These are phyloP conservation scores for Chanos chanos DNA, from an alignment of 2,797 vertebrate genomes.

Conservation along the genomic window DNA sequence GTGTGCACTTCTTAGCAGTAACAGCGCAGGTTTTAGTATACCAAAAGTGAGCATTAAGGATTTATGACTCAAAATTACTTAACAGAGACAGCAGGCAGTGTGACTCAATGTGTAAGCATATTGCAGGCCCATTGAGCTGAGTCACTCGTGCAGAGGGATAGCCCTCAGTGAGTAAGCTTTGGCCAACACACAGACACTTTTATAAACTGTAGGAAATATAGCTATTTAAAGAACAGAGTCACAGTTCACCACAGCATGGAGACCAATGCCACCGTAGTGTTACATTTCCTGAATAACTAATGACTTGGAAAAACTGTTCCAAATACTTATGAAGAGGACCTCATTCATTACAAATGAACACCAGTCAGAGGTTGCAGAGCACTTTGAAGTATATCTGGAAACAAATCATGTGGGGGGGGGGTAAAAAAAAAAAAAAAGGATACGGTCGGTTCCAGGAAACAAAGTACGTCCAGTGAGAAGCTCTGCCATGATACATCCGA, in stretches of 20 bases:
- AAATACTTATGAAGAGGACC: neutral
- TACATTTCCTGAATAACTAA: too few relatives aligned
- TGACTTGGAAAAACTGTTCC: too few relatives aligned
- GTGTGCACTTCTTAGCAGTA: neutral
- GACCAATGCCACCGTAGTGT: too few relatives aligned
- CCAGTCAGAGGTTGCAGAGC: neutral
- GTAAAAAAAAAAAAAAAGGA: slow-evolving; percentile 74
- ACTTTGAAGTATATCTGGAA: slow-evolving; percentile 5
- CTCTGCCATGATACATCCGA: slow-evolving; percentile 99
- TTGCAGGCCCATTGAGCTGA: too few relatives aligned
- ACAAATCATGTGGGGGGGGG: neutral
- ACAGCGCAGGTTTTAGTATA: slow-evolving; percentile 9
- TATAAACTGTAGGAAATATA: too few relatives aligned
- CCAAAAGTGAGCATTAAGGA: slow-evolving; percentile 17
- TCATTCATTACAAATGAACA: neutral
- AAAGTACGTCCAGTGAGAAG: slow-evolving; percentile 93
- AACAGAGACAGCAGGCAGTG: slow-evolving; percentile 3
- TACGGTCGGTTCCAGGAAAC: slow-evolving; percentile 98
- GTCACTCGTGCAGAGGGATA: too few relatives aligned
- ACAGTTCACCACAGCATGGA: too few relatives aligned
- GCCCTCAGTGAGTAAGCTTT: neutral
- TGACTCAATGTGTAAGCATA: slow-evolving; percentile 15
- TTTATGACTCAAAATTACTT: too few relatives aligned
- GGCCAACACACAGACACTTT: neutral
- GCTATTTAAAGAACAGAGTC: too few relatives aligned